A percentile compares a stretch with the other conserved stretches of the same genome.
phyloP scores from a whole-genome alignment of 2,797 vertebrate genomes.

The Pangasius djambal region DNA sequence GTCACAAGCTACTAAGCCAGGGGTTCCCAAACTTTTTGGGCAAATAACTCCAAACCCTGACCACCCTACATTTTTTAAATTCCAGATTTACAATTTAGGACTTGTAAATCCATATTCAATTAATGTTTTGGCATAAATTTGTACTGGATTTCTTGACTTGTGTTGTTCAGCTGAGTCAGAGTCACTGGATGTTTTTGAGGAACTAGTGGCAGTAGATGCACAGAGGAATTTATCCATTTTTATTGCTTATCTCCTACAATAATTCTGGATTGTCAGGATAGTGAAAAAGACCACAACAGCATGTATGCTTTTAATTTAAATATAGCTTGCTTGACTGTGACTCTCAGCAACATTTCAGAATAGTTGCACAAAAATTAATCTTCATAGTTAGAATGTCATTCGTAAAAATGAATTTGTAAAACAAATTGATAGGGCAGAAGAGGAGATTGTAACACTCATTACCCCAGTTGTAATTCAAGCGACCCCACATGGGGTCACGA shows the following conservation, averaged over 20 bases:
- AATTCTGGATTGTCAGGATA: neutral
- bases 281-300: neutral
- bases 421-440: neutral
- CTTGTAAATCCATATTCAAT: neutral
- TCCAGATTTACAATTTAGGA: neutral
- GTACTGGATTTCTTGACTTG: neutral
- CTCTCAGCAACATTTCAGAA: neutral
- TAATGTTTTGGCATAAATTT: neutral
- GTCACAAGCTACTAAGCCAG: neutral
- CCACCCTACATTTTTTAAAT: neutral
- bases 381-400: neutral
- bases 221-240: neutral
- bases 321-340: neutral
- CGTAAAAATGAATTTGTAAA: neutral
- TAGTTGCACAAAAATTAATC: neutral
- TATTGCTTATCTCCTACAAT: neutral
- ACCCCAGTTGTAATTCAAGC: neutral
- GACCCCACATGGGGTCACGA: neutral
- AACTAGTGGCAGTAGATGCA: neutral
- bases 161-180: neutral
- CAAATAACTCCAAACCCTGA: neutral
- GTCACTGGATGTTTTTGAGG: neutral
- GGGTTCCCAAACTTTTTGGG: neutral
- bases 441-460: neutral
- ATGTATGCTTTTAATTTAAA: neutral